Evolutionary conservation across 2,888 invertebrate genomes (phyloP), one percentile per base, ranked within the genome.

Genomic region (Nudaria mundana): DNA sequence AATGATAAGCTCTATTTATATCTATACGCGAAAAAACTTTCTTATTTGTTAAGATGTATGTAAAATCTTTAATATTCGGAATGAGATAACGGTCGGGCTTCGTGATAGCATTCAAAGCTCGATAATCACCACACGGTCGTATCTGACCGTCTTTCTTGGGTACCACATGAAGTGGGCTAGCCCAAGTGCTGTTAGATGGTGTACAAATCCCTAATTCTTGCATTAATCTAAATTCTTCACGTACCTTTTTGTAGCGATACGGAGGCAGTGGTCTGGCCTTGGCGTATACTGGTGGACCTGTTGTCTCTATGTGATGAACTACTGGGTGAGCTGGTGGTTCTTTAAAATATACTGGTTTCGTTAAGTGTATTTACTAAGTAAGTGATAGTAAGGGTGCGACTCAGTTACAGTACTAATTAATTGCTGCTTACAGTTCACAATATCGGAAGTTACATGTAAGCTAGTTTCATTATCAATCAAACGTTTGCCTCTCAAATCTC

Each of bases 151-250:
- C 22, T 16, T 53, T 60, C 11, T 60, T 60, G 0, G 34, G 16
- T 2, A 56, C 56, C 0, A 53, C 33, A 13, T 55, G 54, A 0
- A 54, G 30, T 3, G 23, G 23, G 10, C 23, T 23, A n/a, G 78
- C 58, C 77, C 75, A 83, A 2, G 58, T 47, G 23, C 76, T 76
- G 3, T 63, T 67, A 0, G 79, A 81, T 0, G 75, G 80, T 2
- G 77, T 56, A 23, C 75, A 75, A 8, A 81, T 75, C 0, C 77
- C 82, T 13, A 24, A 6, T 15, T 25, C 33, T 14, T 22, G 22
- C 32, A 32, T 32, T 4, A 1, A 3, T 3, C 32, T 13, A 12
- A 33, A 33, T 15, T 33, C 25, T 3, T n/a, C n/a, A n/a, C 20
- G 10, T 73, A 65, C 16, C 63, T 54, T 3, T 71, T 66, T 0